Conservation (phyloP, 2,888 invertebrate genomes). For the Eilema depressum region DNA sequence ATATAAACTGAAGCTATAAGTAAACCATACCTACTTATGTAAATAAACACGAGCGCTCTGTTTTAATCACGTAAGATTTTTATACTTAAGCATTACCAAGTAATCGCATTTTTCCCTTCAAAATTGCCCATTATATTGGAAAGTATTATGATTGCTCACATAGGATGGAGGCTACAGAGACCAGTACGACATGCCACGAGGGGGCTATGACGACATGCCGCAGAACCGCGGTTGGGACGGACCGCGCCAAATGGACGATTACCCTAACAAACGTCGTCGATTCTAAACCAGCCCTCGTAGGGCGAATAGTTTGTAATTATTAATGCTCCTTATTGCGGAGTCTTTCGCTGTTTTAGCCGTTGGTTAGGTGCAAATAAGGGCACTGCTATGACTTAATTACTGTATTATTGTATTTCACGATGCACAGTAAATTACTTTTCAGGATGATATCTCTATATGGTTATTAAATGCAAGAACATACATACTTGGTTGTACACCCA, state of each 20-base stretch:
- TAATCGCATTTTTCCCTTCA: slow-evolving; percentile 30
- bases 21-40: slow-evolving; percentile 9
- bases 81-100: slow-evolving; percentile 11
- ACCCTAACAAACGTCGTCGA: slow-evolving; percentile 89
- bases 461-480: neutral
- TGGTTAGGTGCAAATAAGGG: slow-evolving; percentile 54
- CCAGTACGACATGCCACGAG: slow-evolving; percentile 83
- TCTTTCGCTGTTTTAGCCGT: slow-evolving; percentile 38
- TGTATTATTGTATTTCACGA: neutral
- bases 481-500: slow-evolving; percentile 19
- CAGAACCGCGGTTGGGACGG: slow-evolving; percentile 87
- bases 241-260: slow-evolving; percentile 87
- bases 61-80: neutral
- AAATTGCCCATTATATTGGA: slow-evolving; percentile 73
- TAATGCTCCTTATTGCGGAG: slow-evolving; percentile 30
- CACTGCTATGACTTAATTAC: slow-evolving; percentile 11
- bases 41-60: slow-evolving; percentile 1
- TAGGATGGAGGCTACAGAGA: slow-evolving; percentile 87
- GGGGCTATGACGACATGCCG: slow-evolving; percentile 82
- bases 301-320: slow-evolving; percentile 37
- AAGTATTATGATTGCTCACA: slow-evolving; percentile 83
- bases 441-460: neutral
- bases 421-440: neutral
- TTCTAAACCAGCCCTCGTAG: slow-evolving; percentile 75
- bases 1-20: neutral